Evolutionary conservation across 1,140 invertebrate species (phyloP).

Genomic region (Coptotermes formosanus): DNA sequence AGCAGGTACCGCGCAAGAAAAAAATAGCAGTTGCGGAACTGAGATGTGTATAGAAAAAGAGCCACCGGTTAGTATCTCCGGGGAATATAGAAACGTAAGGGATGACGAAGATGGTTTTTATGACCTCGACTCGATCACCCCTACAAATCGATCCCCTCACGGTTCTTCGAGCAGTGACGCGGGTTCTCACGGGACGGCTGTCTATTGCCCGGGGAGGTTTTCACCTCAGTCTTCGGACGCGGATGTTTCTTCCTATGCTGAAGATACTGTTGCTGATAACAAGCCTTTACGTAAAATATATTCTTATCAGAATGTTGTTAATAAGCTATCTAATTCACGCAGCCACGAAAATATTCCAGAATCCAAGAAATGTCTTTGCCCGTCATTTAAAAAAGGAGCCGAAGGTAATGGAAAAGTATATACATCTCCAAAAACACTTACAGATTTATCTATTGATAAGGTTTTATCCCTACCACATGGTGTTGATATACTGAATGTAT

Average conservation of each 20-base stretch:
- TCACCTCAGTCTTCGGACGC: neutral
- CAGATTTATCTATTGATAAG: neutral
- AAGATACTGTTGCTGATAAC: neutral
- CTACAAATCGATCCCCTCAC: neutral
- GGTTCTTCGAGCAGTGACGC: conserved; percentile 21
- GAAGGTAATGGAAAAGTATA: neutral
- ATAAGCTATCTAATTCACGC: neutral
- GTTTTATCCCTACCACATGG: neutral
- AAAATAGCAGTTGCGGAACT: no score
- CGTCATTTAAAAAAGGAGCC: no score
- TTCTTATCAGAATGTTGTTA: neutral
- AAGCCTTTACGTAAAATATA: neutral
- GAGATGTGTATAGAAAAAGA: no score
- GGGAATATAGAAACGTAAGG: neutral
- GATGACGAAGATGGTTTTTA: neutral
- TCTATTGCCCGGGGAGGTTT: conserved; percentile 11
- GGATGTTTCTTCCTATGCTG: neutral
- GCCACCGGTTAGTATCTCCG: no score
- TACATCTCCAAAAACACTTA: neutral
- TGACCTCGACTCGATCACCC: neutral
- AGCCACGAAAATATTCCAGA: conserved; percentile 11
- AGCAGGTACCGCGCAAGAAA: no score
- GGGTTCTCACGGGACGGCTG: conserved; percentile 18
- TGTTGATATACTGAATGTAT: neutral
- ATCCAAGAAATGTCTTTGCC: neutral